These are phyloP conservation scores for Gambelia wislizenii DNA, from an alignment of 2,797 vertebrate species.

Conservation along the genomic window DNA sequence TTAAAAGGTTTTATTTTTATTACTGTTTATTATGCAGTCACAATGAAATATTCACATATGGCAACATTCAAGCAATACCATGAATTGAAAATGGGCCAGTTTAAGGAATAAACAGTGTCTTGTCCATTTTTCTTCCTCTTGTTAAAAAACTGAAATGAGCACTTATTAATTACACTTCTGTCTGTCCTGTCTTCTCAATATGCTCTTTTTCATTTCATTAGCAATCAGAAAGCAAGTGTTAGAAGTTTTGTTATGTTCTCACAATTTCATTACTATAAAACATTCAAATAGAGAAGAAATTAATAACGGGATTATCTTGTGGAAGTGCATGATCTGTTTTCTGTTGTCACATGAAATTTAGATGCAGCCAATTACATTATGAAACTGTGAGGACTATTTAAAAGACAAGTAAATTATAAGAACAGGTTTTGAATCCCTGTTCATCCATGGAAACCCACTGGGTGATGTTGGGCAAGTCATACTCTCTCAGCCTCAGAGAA, in stretches of 20 bases:
- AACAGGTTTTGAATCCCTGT: too few relatives aligned
- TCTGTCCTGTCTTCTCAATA: constrained; percentile 23
- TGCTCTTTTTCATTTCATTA: constrained; percentile 50
- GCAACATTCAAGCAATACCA: constrained; percentile 34
- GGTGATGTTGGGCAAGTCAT: too few relatives aligned
- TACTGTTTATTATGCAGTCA: constrained; percentile 55
- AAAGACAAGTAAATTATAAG: constrained; percentile 33
- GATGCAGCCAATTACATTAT: constrained; percentile 39
- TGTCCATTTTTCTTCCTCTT: constrained; percentile 54
- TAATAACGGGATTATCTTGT: constrained; percentile 57
- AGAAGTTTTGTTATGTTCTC: constrained; percentile 56
- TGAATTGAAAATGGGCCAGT: constrained; percentile 41
- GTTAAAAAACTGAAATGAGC: constrained; percentile 56
- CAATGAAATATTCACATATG: constrained; percentile 61
- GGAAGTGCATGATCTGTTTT: constrained; percentile 66
- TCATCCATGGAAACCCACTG: too few relatives aligned
- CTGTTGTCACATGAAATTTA: constrained; percentile 46
- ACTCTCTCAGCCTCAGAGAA: too few relatives aligned
- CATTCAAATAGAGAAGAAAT: constrained; percentile 58
- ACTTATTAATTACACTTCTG: constrained; percentile 57
- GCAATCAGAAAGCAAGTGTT: constrained; percentile 31
- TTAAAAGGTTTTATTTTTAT: constrained; percentile 61
- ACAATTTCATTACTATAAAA: constrained; percentile 51
- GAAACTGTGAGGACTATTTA: constrained; percentile 55
- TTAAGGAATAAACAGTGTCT: constrained; percentile 62